Conservation (phyloP, 1,140 invertebrate species). For the Rhizoglyphus robini region DNA sequence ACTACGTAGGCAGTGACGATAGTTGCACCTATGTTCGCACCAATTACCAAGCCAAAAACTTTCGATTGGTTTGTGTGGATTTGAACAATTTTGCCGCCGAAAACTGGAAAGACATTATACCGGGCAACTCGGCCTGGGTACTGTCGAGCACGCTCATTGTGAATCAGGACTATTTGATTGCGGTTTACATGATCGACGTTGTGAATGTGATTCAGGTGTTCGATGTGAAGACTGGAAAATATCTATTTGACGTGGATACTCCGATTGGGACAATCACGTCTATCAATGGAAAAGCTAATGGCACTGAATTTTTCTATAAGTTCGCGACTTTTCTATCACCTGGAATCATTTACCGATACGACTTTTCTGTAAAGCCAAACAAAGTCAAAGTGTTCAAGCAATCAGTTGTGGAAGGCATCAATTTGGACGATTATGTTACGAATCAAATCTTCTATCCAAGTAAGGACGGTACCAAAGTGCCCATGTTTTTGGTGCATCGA, state of each 20-base stretch:
- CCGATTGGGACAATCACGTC: slow-evolving; percentile 57
- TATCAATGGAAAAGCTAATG: slow-evolving; percentile 66
- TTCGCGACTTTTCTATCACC: slow-evolving; percentile 88
- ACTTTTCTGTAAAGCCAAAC: slow-evolving; percentile 44
- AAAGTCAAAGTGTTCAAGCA: slow-evolving; percentile 57
- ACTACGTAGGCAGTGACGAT: slow-evolving; percentile 82
- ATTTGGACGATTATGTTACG: slow-evolving; percentile 61
- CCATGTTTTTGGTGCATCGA: slow-evolving; percentile 87
- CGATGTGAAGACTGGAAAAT: slow-evolving; percentile 50
- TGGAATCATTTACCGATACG: slow-evolving; percentile 70
- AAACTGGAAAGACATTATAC: slow-evolving; percentile 68
- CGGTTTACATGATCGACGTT: slow-evolving; percentile 87
- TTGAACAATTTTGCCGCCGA: slow-evolving; percentile 35
- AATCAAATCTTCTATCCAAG: slow-evolving; percentile 84
- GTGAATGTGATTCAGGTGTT: slow-evolving; percentile 68
- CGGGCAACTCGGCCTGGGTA: slow-evolving; percentile 61
- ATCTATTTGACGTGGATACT: slow-evolving; percentile 57
- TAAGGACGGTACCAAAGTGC: slow-evolving; percentile 81
- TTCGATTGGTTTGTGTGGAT: slow-evolving; percentile 76
- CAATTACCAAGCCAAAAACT: slow-evolving; percentile 87
- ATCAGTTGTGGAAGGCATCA: slow-evolving; percentile 68
- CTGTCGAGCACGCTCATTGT: slow-evolving; percentile 51
- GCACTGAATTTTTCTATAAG: slow-evolving; percentile 79
- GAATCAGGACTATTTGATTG: slow-evolving; percentile 53
- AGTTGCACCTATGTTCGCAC: slow-evolving; percentile 71